These are phyloP conservation scores for Sorex fumeus DNA, from an alignment of 2,113 vertebrate genomes.

Conservation along the genomic window DNA sequence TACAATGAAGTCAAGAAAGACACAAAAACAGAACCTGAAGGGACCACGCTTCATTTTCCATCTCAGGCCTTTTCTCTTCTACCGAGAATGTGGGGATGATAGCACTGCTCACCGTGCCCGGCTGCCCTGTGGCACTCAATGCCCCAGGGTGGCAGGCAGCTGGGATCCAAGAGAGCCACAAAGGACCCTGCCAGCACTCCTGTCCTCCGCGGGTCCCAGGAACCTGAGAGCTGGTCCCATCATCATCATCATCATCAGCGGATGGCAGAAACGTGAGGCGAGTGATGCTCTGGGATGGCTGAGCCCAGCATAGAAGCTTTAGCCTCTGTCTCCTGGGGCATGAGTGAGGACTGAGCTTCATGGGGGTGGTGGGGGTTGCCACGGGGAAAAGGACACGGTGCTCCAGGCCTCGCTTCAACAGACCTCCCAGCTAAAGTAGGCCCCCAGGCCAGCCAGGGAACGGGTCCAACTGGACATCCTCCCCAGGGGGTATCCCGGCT, in stretches of 20 bases:
- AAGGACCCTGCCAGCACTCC: background rate
- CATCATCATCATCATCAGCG: background rate
- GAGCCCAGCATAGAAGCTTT: background rate
- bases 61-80: background rate
- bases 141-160: background rate
- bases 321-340: background rate
- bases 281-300: background rate
- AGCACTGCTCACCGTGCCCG: background rate
- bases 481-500: background rate
- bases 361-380: background rate
- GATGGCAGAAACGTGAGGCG: background rate
- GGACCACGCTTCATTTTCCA: conserved; percentile 26
- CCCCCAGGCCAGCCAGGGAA: background rate
- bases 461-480: no score
- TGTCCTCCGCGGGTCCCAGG: background rate
- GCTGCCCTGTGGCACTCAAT: background rate
- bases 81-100: conserved; percentile 45
- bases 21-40: background rate
- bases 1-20: conserved; percentile 12
- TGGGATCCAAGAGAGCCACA: background rate
- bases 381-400: background rate
- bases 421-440: background rate
- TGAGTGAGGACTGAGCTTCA: background rate
- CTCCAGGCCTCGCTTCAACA: background rate
- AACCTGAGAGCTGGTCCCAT: background rate